Percentiles rank a stretch among this genome's conserved stretches.
Conservation (phyloP, 2,113 vertebrate genomes). For the Albula goreensis region DNA sequence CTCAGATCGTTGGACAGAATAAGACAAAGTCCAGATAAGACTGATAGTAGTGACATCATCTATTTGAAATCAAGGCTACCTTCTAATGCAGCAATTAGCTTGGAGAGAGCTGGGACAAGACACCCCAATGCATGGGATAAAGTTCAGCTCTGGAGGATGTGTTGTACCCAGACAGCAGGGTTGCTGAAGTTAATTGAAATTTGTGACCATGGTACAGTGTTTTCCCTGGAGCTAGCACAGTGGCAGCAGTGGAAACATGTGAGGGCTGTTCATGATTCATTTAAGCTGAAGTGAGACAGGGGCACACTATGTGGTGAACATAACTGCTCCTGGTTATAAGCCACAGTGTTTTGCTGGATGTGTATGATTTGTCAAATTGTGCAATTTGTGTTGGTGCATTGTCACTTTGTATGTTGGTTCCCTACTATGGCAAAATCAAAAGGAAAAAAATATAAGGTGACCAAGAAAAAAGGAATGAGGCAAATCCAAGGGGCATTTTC, state of each 20-base stretch:
- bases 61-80: background rate
- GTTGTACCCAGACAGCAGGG: background rate
- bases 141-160: background rate
- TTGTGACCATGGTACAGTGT: background rate
- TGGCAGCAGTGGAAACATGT: background rate
- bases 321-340: no score
- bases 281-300: background rate
- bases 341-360: no score
- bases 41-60: background rate
- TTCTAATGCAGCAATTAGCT: background rate
- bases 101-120: background rate
- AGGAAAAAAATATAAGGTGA: no score
- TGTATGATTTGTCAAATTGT: no score
- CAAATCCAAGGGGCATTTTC: no score
- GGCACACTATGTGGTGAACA: background rate
- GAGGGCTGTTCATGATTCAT: background rate
- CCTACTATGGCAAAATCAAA: no score
- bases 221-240: background rate
- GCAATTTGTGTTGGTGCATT: no score
- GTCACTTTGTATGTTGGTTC: no score
- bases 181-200: background rate
- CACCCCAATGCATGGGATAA: background rate
- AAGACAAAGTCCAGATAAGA: background rate
- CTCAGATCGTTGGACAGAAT: background rate
- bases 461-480: no score